Evolutionary conservation across 2,888 invertebrate species (phyloP), one percentile per base, ranked within the genome.

Genomic region (Aporophyla lueneburgensis): DNA sequence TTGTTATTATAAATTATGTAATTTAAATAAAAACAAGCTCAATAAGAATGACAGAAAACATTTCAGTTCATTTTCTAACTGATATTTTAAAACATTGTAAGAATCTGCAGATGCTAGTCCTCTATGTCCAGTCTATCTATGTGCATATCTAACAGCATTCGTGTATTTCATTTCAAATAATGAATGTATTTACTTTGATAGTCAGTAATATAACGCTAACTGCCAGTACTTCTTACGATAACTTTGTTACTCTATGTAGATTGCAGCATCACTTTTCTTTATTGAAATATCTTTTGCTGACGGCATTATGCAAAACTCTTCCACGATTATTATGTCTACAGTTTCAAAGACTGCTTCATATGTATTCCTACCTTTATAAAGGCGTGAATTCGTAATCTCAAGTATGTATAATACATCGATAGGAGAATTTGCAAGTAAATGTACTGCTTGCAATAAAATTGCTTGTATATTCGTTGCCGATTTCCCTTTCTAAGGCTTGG

Each of bases 401-500:
- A 84, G 54, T 77, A 74, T 69, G 62, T 80, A 67, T 74, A 66
- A 67, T 68, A 66, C 72, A 74, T 69, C 33, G 51, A 58, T 74
- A 61, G 12, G 19, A 67, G 49, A 67, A 81, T 86, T 78, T 81
- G 80, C 81, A 86, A 53, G 79, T 65, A 80, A 89, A 90, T 89
- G 81, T 85, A 82, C 67, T 71, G 72, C 79, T 81, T 75, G 65
- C 76, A 81, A 86, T 85, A 71, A 86, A 84, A 86, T 77, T 76
- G 67, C 69, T 61, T 80, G 66, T 70, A 71, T 71, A 68, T 74
- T 71, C 58, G 74, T 82, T 83, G 85, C 82, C 74, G 85, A 86
- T 90, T 90, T 90, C 88, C 85, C 87, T 90, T 90, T 88, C 86
- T 81, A 72, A 49, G 79, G 79, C 82, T 83, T 51, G 83, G 81